Conservation (phyloP, 1,140 invertebrate genomes). For the Odontomachus brunneus region DNA sequence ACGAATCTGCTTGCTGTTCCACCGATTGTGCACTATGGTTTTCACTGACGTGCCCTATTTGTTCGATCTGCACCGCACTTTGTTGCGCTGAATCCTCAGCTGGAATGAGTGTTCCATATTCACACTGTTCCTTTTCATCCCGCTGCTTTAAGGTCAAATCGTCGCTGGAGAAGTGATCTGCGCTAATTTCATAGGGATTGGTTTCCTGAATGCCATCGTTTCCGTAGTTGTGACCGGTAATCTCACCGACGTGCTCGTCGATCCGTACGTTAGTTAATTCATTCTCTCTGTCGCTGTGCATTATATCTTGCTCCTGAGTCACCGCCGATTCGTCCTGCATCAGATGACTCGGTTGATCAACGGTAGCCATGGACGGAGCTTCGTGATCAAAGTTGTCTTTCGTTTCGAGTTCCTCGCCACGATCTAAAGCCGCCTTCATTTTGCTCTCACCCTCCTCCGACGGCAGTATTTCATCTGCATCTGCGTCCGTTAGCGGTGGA, state of each 20-base stretch:
- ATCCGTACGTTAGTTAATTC: conserved; percentile 24
- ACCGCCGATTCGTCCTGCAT: conserved; percentile 14
- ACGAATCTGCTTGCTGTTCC: conserved; percentile 46
- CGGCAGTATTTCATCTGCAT: conserved; percentile 57
- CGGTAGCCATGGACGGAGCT: not conserved
- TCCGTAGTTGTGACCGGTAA: not conserved
- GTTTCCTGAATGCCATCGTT: conserved; percentile 12
- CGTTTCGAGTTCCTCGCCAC: not conserved
- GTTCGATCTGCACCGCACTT: conserved; percentile 48
- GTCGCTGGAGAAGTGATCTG: conserved; percentile 21
- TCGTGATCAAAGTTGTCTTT: conserved; percentile 19
- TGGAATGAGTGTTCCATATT: conserved; percentile 55
- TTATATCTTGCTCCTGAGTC: conserved; percentile 22
- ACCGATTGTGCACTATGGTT: conserved; percentile 56
- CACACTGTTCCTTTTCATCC: conserved; percentile 47
- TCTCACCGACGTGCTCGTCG: not conserved
- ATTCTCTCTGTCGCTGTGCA: conserved; percentile 20
- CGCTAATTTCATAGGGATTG: conserved; percentile 35
- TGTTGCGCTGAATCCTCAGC: conserved; percentile 53
- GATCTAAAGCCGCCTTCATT: not conserved
- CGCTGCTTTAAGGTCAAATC: conserved; percentile 40
- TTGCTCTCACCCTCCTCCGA: conserved; percentile 36
- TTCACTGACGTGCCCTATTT: conserved; percentile 52
- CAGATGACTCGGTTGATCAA: conserved; percentile 8
- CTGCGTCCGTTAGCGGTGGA: conserved; percentile 74